Base-by-base conservation (phyloP, 2,113 vertebrate species). In the Todiramphus chloris region DNA sequence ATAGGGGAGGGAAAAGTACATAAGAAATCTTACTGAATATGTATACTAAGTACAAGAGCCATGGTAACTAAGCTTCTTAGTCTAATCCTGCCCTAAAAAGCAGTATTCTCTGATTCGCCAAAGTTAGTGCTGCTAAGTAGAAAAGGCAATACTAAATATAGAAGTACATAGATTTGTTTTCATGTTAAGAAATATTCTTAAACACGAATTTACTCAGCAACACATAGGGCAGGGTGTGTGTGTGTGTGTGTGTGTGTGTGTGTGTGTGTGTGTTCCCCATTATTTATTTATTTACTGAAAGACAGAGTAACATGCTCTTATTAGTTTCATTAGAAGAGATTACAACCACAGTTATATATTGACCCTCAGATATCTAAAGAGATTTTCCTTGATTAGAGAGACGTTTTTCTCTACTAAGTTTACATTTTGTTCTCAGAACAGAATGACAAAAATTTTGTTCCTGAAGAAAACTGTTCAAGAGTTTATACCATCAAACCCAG, bases 41-140 rank as follows among this genome's bases (percentile, higher is more conserved):
- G 35, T 37, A 46, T 56, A 10, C 20, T 64, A 91, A 82, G 13
- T 67, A 67, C 27, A 20, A 68, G 2, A 85, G 23, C n/a, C 33
- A 75, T 76, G 48, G 87, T 76, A 87, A 64, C 43, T 90, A 94
- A 96, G 17, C 69, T 46, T 78, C 66, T 95, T 85, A 90, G 15
- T 20, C 30, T 94, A 91, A 95, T 95, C 74, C 73, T 91, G n/a
- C 50, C 33, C 35, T 60, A 27, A 81, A 76, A 83, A 60, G 5
- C 7, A 30, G 50, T 67, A 55, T 58, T 80, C 11, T 67, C 44
- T 60, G 37, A 74, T 74, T 82, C 33, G 60, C 48, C 30, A 60
- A 87, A 85, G 48, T 60, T 79, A 33, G 48, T 56, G 28, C 41
- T 55, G 15, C 11, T 53, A 59, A 48, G 43, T 53, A 73, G 55